Percentiles rank a stretch among this genome's conserved stretches.
phyloP scores from a whole-genome alignment of 2,797 vertebrate species.

The Ibycter americanus region DNA sequence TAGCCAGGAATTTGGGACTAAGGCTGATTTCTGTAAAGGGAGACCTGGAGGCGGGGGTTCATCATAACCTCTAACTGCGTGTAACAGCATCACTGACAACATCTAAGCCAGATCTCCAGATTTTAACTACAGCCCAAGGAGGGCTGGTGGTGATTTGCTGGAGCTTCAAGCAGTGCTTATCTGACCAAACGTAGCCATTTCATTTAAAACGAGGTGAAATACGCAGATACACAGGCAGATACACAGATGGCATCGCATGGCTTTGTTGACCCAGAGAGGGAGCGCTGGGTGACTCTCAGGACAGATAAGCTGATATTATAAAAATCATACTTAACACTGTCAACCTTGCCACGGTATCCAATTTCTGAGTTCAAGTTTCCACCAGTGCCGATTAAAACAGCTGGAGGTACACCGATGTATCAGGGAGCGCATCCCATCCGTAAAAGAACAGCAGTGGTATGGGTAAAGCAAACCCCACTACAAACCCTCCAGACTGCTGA shows the following conservation, averaged over 20 bases:
- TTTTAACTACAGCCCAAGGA: neutral
- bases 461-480: neutral
- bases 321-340: neutral
- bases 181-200: neutral
- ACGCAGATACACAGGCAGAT: fast-evolving
- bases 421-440: fast-evolving
- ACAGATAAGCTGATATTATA: neutral
- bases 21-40: neutral
- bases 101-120: neutral
- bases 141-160: neutral
- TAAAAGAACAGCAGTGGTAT: fast-evolving
- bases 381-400: neutral
- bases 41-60: neutral
- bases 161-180: neutral
- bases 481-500: neutral
- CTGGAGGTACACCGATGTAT: neutral
- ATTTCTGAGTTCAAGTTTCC: neutral
- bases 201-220: neutral
- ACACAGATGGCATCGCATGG: neutral
- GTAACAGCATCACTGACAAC: neutral
- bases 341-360: neutral
- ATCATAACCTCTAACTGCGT: neutral
- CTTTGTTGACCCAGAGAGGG: neutral
- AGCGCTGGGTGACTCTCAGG: neutral
- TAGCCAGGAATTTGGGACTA: neutral